Base-by-base conservation (phyloP, 2,113 vertebrate genomes). In the Apeltes quadracus region DNA sequence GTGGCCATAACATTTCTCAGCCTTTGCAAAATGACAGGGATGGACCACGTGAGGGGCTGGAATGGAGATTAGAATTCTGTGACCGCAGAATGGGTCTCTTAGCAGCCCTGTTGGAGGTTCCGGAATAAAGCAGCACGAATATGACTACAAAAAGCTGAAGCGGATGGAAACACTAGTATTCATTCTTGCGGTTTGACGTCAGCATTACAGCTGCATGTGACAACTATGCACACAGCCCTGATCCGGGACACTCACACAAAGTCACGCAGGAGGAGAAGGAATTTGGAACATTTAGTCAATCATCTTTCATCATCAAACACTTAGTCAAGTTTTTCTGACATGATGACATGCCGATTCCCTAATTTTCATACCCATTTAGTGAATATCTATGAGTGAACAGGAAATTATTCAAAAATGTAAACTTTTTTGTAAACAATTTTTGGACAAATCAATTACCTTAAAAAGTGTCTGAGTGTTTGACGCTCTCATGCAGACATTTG, bases 21-120 rank as follows among this genome's bases (percentile, higher is more conserved):
- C 9, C 18, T 76, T 46, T 67, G 75, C 36, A 72, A 59, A 14
- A 61, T 23, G 75, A 14, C 23, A 25, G 61, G 32, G 1, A 48
- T 5, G 58, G 32, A 41, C 4, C 34, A 38, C 39, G 22, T 61
- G 50, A 67, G 13, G 6, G 3, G 38, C n/a, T 5, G 3, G 25
- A 20, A 22, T 43, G 32, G 20, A 23, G 15, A 20, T 25, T 27
- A 25, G 13, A 50, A 12, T n/a, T 59, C 1, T 38, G 32, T 11
- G 27, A n/a, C 3, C 39, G 57, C 25, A 9, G 16, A 22, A 27
- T 20, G 16, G 41, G 57, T 22, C 36, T 11, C 32, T 50, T 6
- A 20, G 23, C 20, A 44, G 59, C 23, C 48, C 41, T 43, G 12
- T 4, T 53, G 7, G 32, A 61, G 22, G 4, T 29, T 27, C 22